Evolutionary conservation across 2,797 vertebrate species (phyloP).

Genomic region (Sandelia bainsii): DNA sequence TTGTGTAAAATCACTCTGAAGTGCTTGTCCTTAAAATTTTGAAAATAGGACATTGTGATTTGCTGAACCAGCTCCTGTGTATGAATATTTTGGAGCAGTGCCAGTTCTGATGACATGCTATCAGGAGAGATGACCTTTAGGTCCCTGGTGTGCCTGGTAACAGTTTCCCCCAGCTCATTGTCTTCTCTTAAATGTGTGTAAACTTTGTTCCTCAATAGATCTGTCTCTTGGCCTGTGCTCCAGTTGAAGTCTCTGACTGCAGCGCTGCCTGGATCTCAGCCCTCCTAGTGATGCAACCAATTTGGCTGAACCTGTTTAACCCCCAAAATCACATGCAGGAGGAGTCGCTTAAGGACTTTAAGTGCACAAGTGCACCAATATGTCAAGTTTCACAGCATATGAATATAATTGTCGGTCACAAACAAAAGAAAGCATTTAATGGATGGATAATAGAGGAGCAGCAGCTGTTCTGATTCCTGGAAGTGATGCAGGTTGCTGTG

Average conservation of each 20-base stretch:
- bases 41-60: conserved; percentile 9
- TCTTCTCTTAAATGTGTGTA: conserved; percentile 47
- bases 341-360: conserved; percentile 59
- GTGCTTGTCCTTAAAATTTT: conserved; percentile 2
- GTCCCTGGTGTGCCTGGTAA: conserved; percentile 30
- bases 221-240: conserved; percentile 55
- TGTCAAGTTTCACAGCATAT: conserved; percentile 23
- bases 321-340: conserved; percentile 50
- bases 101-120: neutral
- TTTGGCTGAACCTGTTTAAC: conserved; percentile 74
- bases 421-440: conserved; percentile 36
- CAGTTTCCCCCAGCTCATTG: conserved; percentile 27
- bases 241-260: conserved; percentile 56
- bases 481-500: conserved; percentile 63
- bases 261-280: conserved; percentile 56
- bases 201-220: conserved; percentile 48
- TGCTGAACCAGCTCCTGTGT: neutral
- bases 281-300: conserved; percentile 67
- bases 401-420: conserved; percentile 17
- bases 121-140: conserved; percentile 7
- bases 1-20: conserved; percentile 8
- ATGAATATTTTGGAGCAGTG: neutral
- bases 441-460: conserved; percentile 28
- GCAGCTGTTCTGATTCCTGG: conserved; percentile 66
- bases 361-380: conserved; percentile 37